These are phyloP conservation scores for Acrobasis suavella DNA, from an alignment of 2,888 invertebrate genomes.

Conservation along the genomic window DNA sequence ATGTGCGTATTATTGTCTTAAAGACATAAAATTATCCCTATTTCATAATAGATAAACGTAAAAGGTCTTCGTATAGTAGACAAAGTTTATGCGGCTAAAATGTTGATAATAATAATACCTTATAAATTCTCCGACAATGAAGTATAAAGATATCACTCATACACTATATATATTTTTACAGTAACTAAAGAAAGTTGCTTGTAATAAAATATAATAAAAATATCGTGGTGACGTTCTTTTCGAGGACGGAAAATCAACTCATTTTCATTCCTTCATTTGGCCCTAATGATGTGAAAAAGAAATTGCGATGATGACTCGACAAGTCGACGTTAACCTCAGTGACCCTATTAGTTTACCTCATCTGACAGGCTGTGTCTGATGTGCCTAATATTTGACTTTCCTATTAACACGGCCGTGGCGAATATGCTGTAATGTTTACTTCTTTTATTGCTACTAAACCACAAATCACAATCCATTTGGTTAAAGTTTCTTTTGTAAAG, in stretches of 20 bases:
- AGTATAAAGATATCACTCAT: no score
- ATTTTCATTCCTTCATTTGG: neutral
- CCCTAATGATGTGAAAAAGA: constrained; percentile 17
- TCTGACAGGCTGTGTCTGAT: neutral
- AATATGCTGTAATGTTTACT: constrained; percentile 3
- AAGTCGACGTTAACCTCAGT: neutral
- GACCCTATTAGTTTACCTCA: constrained; percentile 14
- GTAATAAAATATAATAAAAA: neutral
- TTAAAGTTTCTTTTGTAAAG: no score
- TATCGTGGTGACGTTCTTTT: neutral
- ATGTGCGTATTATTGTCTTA: no score
- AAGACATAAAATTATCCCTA: no score
- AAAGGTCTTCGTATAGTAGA: no score
- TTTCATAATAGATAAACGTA: no score
- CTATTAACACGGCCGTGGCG: neutral
- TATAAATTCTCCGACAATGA: no score
- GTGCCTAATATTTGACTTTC: constrained; percentile 14
- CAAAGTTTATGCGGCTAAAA: no score
- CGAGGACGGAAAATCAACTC: constrained; percentile 6
- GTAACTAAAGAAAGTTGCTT: no score
- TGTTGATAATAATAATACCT: no score
- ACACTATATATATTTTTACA: no score
- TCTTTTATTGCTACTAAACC: neutral
- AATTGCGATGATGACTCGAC: neutral
- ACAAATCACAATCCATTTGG: no score